A percentile compares a stretch with the other conserved stretches of the same genome.
These are phyloP conservation scores for Margarornis squamiger DNA, from an alignment of 2,797 vertebrate genomes.

Conservation along the genomic window DNA sequence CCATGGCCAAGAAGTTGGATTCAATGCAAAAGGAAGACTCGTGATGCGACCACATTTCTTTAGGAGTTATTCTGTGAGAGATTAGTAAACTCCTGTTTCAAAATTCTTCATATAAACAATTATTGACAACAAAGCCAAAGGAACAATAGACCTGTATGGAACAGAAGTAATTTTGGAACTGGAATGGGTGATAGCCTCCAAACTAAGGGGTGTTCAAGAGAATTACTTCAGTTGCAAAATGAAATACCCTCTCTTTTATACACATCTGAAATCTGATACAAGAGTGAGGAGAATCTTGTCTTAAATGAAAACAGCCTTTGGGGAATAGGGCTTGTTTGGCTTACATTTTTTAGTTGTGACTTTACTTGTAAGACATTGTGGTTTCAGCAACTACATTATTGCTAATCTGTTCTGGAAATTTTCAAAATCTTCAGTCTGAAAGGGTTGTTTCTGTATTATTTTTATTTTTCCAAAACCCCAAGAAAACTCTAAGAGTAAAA, in stretches of 20 bases:
- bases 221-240: background rate
- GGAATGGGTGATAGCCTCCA: background rate
- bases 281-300: background rate
- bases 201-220: background rate
- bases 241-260: background rate
- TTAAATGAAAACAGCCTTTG: background rate
- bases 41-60: background rate
- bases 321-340: background rate
- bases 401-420: background rate
- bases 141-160: background rate
- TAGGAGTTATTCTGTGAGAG: background rate
- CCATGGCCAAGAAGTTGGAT: background rate
- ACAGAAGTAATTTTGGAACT: background rate
- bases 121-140: background rate
- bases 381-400: background rate
- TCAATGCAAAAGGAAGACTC: background rate
- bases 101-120: background rate
- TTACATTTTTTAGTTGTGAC: conserved; percentile 23
- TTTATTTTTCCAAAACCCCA: background rate
- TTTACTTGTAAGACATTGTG: background rate
- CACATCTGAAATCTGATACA: background rate
- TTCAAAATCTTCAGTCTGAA: background rate
- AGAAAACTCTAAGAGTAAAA: background rate
- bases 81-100: background rate
- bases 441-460: background rate